Evolutionary conservation across 92 coral and sea anemone species (phyloP).

Genomic region (Heteractis magnifica): DNA sequence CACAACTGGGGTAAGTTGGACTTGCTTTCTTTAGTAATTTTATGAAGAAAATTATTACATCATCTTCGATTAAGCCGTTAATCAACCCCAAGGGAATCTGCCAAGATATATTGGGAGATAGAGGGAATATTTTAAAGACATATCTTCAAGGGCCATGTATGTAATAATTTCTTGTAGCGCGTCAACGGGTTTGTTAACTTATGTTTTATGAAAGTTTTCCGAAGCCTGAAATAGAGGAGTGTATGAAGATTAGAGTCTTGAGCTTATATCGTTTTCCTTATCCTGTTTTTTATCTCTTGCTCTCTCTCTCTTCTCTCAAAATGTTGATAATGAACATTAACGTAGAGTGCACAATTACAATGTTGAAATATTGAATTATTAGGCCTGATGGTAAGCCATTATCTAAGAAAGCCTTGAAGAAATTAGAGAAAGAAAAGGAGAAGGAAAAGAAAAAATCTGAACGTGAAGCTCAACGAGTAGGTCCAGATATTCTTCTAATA

Average conservation of each 20-base stretch:
- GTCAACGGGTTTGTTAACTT: too few species aligned
- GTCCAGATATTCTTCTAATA: not conserved
- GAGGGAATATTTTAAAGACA: too few species aligned
- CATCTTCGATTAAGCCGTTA: not conserved
- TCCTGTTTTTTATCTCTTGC: not conserved
- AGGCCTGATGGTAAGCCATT: slow-evolving; percentile 94
- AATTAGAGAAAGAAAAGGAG: slow-evolving; percentile 92
- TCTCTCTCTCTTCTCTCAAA: not conserved
- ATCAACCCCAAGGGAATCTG: not conserved
- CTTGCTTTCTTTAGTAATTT: not conserved
- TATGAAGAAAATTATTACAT: not conserved
- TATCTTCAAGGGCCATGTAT: too few species aligned
- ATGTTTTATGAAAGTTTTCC: too few species aligned
- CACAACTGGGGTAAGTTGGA: slow-evolving; percentile 51
- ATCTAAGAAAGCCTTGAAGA: slow-evolving; percentile 92
- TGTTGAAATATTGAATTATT: not conserved
- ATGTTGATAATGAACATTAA: too few species aligned
- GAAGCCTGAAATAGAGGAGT: too few species aligned
- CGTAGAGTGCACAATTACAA: too few species aligned
- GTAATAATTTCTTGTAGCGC: too few species aligned
- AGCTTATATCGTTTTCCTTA: too few species aligned
- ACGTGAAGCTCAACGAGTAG: slow-evolving; percentile 80
- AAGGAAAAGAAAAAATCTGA: slow-evolving; percentile 96
- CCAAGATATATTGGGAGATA: too few species aligned
- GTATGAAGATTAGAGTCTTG: too few species aligned